Conservation (phyloP, 2,888 invertebrate species). For the Mamestra brassicae region DNA sequence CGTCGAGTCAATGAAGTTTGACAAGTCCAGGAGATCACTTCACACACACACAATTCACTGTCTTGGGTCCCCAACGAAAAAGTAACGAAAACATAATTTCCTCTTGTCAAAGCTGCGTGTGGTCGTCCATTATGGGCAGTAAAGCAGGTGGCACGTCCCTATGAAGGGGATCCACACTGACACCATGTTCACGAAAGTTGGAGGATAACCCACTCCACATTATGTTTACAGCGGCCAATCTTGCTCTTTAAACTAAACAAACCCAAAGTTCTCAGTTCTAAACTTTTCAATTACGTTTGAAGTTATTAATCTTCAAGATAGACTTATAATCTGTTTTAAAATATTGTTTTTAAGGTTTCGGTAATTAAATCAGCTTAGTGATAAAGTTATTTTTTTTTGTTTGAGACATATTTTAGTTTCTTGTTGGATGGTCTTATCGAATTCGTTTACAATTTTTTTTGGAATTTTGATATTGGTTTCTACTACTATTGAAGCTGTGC, state of each 20-base stretch:
- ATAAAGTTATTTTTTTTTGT: conserved; percentile 10
- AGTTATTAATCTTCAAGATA: conserved; percentile 23
- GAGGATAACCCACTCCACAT: not conserved
- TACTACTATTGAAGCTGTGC: too few species aligned
- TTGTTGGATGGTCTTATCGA: not conserved
- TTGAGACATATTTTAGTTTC: not conserved
- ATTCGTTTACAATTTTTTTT: too few species aligned
- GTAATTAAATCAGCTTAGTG: conserved; percentile 2
- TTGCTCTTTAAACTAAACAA: not conserved
- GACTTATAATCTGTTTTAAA: not conserved
- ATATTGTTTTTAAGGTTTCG: not conserved
- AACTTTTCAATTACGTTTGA: conserved; percentile 27
- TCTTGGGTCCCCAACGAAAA: too few species aligned
- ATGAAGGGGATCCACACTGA: too few species aligned
- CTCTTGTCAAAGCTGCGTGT: too few species aligned
- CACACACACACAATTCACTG: too few species aligned
- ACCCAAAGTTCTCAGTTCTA: not conserved
- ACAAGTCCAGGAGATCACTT: too few species aligned
- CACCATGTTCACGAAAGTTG: not conserved
- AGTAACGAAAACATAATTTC: too few species aligned
- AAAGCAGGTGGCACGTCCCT: too few species aligned
- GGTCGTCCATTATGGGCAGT: too few species aligned
- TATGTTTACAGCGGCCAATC: not conserved
- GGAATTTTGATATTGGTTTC: too few species aligned
- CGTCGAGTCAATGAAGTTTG: too few species aligned